These are phyloP conservation scores for Acrobeloides nanus DNA, from an alignment of 2,888 invertebrate species.

Conservation along the genomic window DNA sequence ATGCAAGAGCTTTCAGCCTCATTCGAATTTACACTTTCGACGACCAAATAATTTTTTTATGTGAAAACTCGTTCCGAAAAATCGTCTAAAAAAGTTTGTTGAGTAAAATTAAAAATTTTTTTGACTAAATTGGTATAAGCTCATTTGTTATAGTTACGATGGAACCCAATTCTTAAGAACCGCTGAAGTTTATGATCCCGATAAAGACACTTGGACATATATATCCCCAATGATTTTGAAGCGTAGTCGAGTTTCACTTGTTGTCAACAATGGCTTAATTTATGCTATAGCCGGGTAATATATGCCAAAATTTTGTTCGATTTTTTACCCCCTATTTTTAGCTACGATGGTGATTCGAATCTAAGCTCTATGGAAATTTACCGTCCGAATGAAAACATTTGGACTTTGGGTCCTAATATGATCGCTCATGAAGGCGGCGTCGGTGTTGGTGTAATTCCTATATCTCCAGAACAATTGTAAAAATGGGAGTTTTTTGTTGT, in stretches of 20 bases:
- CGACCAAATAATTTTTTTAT: conserved; percentile 8
- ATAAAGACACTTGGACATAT: conserved; percentile 63
- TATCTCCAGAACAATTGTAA: conserved; percentile 9
- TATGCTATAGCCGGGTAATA: conserved; percentile 47
- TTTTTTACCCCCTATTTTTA: conserved; percentile 15
- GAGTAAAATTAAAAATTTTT: too few species aligned
- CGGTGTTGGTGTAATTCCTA: conserved; percentile 74
- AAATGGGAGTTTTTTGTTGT: too few species aligned
- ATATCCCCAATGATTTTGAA: conserved; percentile 75
- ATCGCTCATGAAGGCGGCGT: conserved; percentile 81
- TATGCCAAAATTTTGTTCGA: not conserved
- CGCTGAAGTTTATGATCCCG: conserved; percentile 62
- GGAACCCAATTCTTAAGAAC: conserved; percentile 71
- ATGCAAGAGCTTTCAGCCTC: too few species aligned
- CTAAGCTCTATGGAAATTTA: conserved; percentile 74
- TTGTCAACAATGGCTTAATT: conserved; percentile 31
- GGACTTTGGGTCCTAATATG: conserved; percentile 63
- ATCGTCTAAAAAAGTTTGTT: too few species aligned
- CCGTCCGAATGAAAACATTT: conserved; percentile 61
- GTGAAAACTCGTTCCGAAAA: too few species aligned
- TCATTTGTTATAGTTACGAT: not conserved
- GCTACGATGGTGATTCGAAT: conserved; percentile 66
- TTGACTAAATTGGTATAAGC: not conserved
- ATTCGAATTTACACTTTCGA: not conserved
- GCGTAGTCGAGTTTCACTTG: conserved; percentile 44